phyloP scores from a whole-genome alignment of 92 coral and sea anemone species.

The Phenganax subtilis region DNA sequence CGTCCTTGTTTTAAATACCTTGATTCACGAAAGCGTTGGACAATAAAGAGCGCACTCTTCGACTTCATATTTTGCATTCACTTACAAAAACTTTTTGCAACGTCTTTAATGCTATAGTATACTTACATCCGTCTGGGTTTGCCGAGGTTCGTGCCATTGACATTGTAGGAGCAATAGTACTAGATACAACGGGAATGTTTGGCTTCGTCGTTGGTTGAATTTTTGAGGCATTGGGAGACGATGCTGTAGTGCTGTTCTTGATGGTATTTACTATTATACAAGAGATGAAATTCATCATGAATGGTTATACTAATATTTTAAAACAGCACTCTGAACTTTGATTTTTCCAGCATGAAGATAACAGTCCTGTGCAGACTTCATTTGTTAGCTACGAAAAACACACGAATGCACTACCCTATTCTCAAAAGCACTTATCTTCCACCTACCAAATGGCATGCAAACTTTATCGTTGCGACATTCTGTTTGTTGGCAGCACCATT shows the following conservation, averaged over 20 bases:
- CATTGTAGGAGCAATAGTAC: background rate
- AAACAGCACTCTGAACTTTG: too few relatives aligned
- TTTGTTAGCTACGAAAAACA: too few relatives aligned
- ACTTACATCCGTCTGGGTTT: background rate
- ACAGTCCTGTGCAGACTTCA: too few relatives aligned
- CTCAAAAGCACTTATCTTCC: background rate
- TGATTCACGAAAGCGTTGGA: background rate
- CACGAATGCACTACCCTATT: too few relatives aligned
- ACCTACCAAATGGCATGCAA: background rate
- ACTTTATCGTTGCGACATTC: background rate
- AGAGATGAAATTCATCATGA: too few relatives aligned
- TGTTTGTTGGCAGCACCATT: conserved; percentile 7
- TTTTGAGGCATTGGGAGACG: background rate
- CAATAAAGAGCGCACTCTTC: background rate
- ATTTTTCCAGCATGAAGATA: too few relatives aligned
- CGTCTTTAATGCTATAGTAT: background rate
- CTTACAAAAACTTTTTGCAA: background rate
- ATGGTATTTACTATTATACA: background rate
- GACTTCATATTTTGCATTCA: background rate
- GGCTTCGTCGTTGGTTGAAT: background rate
- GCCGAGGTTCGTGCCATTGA: background rate
- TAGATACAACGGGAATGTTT: background rate
- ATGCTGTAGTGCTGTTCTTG: background rate
- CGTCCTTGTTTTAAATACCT: too few relatives aligned
- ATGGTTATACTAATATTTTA: too few relatives aligned